Evolutionary conservation across 2,797 vertebrate species (phyloP), one percentile per base, ranked within the genome.

Genomic region (Coendou prehensilis): DNA sequence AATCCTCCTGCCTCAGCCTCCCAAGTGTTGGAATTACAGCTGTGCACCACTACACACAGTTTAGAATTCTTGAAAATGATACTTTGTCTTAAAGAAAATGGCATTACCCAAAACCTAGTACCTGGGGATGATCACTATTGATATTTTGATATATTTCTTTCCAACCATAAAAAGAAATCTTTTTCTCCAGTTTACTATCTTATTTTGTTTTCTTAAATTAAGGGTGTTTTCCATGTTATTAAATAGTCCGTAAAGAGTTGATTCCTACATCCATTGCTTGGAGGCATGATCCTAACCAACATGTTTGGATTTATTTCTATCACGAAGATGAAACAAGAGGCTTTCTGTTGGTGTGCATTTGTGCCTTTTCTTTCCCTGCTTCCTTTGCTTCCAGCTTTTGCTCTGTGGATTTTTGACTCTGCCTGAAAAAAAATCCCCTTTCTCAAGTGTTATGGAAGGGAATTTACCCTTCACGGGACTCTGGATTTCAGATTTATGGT

Each of bases 391-490:
- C 30, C 22, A n/a, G 17, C 37, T 22, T 78, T 84, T 67, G 80
- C 50, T 37, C 30, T 2, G 9, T 75, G 69, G 15, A 37, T n/a
- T 67, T 89, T 84, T 54, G 9, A 37, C 87, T 89, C 23, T 89
- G 50, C 57, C 23, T 50, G 37, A 47, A 64, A 76, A 56, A 54
- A 18, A 1, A 59, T 28, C 17, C 20, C 47, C 54, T 76, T 94
- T 47, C 57, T 56, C 28, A 9, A 64, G 59, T 26, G 26, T 11
- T 20, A 11, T 17, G 37, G 57, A 83, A 89, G 41, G 30, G 5
- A 37, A 37, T 56, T 76, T n/a, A n/a, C 52, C 33, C 71, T 94
- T 94, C 69, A 23, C 59, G 69, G 87, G 69, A 56, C 50, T 89
- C 86, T 89, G 37, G 37, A 57, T 89, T 64, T 89, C 57, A 83